These are phyloP conservation scores for Drosophila nannoptera DNA, from an alignment of 1,140 invertebrate genomes.

Conservation along the genomic window DNA sequence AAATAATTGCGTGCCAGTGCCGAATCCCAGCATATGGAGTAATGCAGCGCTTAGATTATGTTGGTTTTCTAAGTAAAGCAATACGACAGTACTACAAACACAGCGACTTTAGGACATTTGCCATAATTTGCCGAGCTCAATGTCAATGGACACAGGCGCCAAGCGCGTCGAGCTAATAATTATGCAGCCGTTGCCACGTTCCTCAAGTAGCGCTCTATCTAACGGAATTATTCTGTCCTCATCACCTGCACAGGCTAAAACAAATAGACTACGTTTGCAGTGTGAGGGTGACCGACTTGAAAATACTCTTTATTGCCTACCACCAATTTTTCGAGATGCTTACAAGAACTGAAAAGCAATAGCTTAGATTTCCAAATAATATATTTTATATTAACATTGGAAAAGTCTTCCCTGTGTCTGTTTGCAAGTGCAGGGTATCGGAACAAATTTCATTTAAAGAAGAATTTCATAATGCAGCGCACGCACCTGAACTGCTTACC, in stretches of 20 bases:
- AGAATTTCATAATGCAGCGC: conserved; percentile 56
- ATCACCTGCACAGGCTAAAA: conserved; percentile 42
- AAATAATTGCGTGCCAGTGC: conserved; percentile 69
- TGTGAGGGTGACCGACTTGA: neutral
- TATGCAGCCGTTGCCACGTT: conserved; percentile 52
- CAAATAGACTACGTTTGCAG: neutral
- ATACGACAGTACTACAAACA: neutral
- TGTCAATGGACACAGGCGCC: conserved; percentile 50
- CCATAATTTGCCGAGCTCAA: conserved; percentile 42
- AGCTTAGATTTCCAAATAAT: neutral
- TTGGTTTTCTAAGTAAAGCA: conserved; percentile 18
- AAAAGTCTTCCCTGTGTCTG: neutral
- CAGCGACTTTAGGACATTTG: conserved; percentile 27
- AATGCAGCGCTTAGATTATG: conserved; percentile 53
- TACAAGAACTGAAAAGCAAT: neutral
- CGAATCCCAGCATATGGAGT: conserved; percentile 23
- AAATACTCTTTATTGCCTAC: neutral
- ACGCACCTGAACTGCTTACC: conserved; percentile 47
- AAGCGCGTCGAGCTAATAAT: conserved; percentile 46
- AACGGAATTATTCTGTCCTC: conserved; percentile 41
- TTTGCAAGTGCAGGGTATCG: neutral
- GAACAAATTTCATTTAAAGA: conserved; percentile 42
- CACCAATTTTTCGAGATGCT: neutral
- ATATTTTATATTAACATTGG: neutral
- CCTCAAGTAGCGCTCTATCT: conserved; percentile 22